These are phyloP conservation scores for Amiota minor DNA, from an alignment of 2,888 invertebrate genomes.

Conservation along the genomic window DNA sequence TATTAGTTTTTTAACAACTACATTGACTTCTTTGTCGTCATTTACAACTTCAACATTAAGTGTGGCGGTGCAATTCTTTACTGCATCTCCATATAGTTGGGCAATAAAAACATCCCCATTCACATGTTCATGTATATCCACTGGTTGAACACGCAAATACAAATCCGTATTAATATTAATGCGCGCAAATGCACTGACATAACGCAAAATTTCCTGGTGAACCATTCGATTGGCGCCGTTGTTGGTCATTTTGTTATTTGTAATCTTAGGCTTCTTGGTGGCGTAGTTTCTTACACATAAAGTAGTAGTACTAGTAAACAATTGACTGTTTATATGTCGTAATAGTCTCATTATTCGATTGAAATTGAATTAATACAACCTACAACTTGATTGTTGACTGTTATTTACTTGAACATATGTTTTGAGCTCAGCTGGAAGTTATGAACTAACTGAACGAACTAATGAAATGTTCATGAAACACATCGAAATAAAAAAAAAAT, in stretches of 20 bases:
- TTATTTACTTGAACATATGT: neutral
- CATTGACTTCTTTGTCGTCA: constrained; percentile 55
- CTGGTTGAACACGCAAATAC: constrained; percentile 52
- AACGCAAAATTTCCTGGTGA: constrained; percentile 61
- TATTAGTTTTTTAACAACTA: constrained; percentile 48
- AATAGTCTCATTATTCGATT: constrained; percentile 49
- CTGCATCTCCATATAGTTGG: constrained; percentile 55
- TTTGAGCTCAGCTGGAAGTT: too few relatives aligned
- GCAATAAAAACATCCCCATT: constrained; percentile 63
- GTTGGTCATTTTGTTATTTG: constrained; percentile 29
- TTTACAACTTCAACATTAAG: constrained; percentile 53
- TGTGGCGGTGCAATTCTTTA: constrained; percentile 53
- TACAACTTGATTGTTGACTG: neutral
- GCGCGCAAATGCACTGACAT: constrained; percentile 58
- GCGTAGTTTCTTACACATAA: constrained; percentile 43
- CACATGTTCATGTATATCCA: constrained; percentile 60
- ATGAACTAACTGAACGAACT: too few relatives aligned
- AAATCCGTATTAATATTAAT: constrained; percentile 63
- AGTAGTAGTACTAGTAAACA: constrained; percentile 21
- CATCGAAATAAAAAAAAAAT: too few relatives aligned
- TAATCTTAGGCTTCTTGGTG: constrained; percentile 42
- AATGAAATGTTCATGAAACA: too few relatives aligned
- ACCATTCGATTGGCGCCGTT: constrained; percentile 47
- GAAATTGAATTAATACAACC: neutral
- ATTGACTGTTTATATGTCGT: constrained; percentile 43